A percentile compares a stretch with the other conserved stretches of the same genome.
phyloP scores from a whole-genome alignment of 2,797 vertebrate genomes.

The Onychomys torridus region DNA sequence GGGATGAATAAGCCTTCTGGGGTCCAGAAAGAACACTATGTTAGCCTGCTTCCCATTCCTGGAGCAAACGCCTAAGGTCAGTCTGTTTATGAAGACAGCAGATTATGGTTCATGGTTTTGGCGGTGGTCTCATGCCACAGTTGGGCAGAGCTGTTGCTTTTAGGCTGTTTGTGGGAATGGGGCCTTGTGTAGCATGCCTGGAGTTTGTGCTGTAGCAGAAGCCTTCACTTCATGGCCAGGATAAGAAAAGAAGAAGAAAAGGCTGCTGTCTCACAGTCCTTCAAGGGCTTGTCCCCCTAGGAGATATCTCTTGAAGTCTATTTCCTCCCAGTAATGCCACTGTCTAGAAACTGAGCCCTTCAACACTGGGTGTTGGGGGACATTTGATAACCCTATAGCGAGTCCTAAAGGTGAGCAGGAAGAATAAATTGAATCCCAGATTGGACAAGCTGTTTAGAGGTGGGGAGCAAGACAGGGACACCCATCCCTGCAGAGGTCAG shows the following conservation, averaged over 20 bases:
- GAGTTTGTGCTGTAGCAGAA: background rate
- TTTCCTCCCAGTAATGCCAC: background rate
- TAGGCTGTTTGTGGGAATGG: background rate
- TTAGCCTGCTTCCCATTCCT: background rate
- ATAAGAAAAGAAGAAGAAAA: background rate
- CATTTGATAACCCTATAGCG: background rate
- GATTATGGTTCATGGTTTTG: background rate
- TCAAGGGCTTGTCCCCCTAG: background rate
- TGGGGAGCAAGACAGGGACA: background rate
- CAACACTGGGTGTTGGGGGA: no score
- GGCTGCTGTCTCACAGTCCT: background rate
- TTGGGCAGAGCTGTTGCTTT: background rate
- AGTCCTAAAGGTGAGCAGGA: background rate
- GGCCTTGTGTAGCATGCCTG: no score
- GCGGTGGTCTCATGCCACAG: background rate
- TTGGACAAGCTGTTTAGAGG: background rate
- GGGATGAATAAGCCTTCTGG: background rate
- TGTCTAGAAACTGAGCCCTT: background rate
- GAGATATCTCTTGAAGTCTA: background rate
- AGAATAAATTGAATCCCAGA: background rate
- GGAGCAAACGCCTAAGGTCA: background rate
- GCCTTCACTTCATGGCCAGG: background rate
- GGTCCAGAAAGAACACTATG: background rate
- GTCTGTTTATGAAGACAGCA: background rate
- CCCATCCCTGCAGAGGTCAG: background rate